These are phyloP conservation scores for Cantharis rustica DNA, from an alignment of 2,888 invertebrate species.

Conservation along the genomic window DNA sequence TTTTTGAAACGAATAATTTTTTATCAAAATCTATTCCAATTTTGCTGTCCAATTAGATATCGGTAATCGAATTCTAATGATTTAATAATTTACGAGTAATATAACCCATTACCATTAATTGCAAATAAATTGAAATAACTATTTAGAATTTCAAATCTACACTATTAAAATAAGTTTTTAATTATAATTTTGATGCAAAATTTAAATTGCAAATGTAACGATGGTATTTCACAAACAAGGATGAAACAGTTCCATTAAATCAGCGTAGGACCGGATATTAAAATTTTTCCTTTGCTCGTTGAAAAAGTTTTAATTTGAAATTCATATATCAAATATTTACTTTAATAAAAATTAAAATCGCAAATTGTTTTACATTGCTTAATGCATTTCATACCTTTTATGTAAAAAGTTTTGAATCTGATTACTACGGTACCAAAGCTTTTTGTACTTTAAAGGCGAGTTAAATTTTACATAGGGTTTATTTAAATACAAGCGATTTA, in stretches of 20 bases:
- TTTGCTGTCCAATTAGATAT: not conserved
- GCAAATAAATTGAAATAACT: conserved; percentile 28
- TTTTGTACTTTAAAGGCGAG: not conserved
- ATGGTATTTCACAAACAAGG: conserved; percentile 24
- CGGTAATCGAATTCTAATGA: not conserved
- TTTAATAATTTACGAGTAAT: conserved; percentile 4
- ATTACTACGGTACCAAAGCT: not conserved
- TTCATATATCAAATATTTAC: conserved; percentile 30
- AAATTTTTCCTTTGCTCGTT: conserved; percentile 21
- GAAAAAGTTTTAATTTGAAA: conserved; percentile 28
- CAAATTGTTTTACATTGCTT: conserved; percentile 18
- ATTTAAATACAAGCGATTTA: not conserved
- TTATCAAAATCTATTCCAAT: too few relatives aligned
- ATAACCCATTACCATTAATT: conserved; percentile 22
- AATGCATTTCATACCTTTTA: conserved; percentile 2
- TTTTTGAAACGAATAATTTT: not conserved
- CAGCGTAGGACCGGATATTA: conserved; percentile 24
- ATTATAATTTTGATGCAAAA: conserved; percentile 26
- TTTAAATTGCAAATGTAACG: conserved; percentile 28
- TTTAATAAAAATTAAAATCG: conserved; percentile 23
- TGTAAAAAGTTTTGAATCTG: not conserved
- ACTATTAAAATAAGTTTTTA: conserved; percentile 29
- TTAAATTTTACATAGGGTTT: not conserved
- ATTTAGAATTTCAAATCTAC: conserved; percentile 26
- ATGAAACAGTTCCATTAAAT: conserved; percentile 21